Base-by-base conservation (phyloP, 2,797 vertebrate species). In the Scyliorhinus canicula region DNA sequence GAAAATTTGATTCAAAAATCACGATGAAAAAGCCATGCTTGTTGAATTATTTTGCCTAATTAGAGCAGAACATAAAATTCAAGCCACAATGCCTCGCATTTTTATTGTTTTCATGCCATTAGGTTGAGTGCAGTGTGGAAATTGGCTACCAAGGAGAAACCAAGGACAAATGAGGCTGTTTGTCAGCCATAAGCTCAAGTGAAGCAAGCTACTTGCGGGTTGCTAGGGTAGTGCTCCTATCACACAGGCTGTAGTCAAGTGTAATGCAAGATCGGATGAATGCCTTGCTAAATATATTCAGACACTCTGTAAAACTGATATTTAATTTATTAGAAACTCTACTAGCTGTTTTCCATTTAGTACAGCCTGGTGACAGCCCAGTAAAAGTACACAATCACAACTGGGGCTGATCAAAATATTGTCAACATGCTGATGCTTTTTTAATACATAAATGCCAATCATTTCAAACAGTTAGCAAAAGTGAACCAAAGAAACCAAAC, bases 121-220 rank as follows among this genome's bases (percentile, higher is more conserved):
- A 47, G 47, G 67, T 14, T 74, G 93, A 94, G 44, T 55, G 67
- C 28, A 35, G 67, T 94, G 93, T 74, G 47, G 47, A 55, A 94
- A 94, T 21, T 94, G 93, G 47, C 67, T 71, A n/a, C 93, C 47
- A 94, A 94, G 93, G 93, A 74, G 67, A 94, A 52, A 74, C 50
- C 63, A 94, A 94, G 93, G 93, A 71, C 67, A 94, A 93, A 71
- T 35, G 44, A 93, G 44, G 24, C 44, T 71, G 65, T 71, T 93
- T 93, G 93, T 52, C 93, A 71, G 93, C 65, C 65, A 69, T 93
- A 65, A 93, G 65, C 44, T 93, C 67, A 93, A 93, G 65, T 71
- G 93, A 93, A 93, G 91, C 63, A 93, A 93, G 63, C 93, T 93
- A 65, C 65, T 55, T n/a, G 84, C 31, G 9, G 50, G 63, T 93